Base-by-base conservation (phyloP, 2,113 vertebrate species). In the Ophthalmolycus amberensis region DNA sequence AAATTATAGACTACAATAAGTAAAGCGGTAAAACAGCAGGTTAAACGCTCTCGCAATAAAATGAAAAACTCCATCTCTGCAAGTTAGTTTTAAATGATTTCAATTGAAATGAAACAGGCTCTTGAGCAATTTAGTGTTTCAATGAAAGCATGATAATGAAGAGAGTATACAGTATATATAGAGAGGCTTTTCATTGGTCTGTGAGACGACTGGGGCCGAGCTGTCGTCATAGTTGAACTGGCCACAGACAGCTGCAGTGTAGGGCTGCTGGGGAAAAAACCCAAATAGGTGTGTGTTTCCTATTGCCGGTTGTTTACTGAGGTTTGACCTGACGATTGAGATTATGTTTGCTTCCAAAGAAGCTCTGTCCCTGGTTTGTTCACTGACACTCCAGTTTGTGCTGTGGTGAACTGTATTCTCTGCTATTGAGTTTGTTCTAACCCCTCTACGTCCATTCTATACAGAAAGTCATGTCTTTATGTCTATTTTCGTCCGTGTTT, bases 1-100 rank as follows among this genome's bases (percentile, higher is more conserved):
- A 87, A 79, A 87, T 69, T 67, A 50, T 34, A 72, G 14, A n/a
- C 7, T 25, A 40, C 46, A 56, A 56, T 29, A 52, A 56, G 22
- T 12, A 29, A 16, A 48, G 59, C 27, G 3, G 29, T 32, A 7
- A 46, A 34, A 54, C 18, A 70, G 27, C 32, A 15, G n/a, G 42
- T 42, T 9, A 20, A 20, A 34, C 4, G 6, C 37, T 44, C 44
- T 46, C 44, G 12, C 5, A 5, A 16, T 46, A 15, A 20, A 27
- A 20, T 34, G 11, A 56, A 56, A n/a, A 50, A 46, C 25, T 60
- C 9, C 5, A 18, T 27, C 52, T 27, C 37, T 42, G 52, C 37
- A 32, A 18, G 42, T 38, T 12, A 38, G 27, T 18, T 18, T 71
- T 9, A 50, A 50, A 50, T 50, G 18, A 8, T 34, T 34, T 34